Conservation (phyloP, 2,797 vertebrate species). For the Anguilla pacifica region DNA sequence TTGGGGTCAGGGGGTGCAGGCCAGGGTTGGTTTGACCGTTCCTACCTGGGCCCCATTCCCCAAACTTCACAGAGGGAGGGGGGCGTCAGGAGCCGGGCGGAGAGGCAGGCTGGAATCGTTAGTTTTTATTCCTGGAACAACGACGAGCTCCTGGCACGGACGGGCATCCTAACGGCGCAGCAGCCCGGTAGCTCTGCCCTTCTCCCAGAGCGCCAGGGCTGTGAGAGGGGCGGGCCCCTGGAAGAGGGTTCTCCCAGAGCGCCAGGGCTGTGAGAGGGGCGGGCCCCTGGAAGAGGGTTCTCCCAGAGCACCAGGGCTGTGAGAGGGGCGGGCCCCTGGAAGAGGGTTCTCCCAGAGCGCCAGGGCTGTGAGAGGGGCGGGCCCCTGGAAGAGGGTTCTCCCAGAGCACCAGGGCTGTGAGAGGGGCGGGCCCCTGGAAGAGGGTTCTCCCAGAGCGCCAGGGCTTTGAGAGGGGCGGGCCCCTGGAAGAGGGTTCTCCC, state of each 20-base stretch:
- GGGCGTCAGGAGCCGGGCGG: neutral
- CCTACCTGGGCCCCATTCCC: neutral
- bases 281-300: neutral
- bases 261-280: neutral
- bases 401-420: neutral
- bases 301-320: neutral
- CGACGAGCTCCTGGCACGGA: neutral
- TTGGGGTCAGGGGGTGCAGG: neutral
- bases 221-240: neutral
- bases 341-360: neutral
- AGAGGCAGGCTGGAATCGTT: neutral
- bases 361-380: neutral
- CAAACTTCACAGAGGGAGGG: neutral
- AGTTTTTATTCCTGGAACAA: neutral
- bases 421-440: neutral
- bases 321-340: neutral
- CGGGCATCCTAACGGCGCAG: neutral
- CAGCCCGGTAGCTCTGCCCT: neutral
- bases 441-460: neutral
- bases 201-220: neutral
- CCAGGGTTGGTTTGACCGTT: no score
- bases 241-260: neutral
- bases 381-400: neutral
- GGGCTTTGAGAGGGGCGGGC: neutral
- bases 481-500: neutral